Evolutionary conservation across 2,888 invertebrate genomes (phyloP), one percentile per base, ranked within the genome.

Genomic region (Aquatica leii): DNA sequence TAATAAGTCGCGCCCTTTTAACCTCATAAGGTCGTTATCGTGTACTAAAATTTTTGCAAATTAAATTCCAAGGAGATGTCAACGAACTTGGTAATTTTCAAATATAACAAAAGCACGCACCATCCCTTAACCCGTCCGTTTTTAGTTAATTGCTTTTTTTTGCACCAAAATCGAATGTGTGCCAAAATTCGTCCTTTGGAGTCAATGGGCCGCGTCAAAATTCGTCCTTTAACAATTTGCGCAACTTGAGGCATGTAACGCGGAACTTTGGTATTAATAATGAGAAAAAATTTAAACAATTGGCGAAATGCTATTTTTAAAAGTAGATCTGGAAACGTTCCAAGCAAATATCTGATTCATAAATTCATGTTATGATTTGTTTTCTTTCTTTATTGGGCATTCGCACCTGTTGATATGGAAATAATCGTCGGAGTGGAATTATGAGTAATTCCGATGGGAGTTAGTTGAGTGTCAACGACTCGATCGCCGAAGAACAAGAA

Each of bases 401-500:
- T 57, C 54, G 35, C 65, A 65, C 65, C 65, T 65, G 65, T 65
- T 65, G 65, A 65, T 65, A 63, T 46, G 53, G 52, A 37, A 53
- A 62, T 62, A 58, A 57, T 2, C 6, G 2, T 24, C 24, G 24
- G 55, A 50, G 51, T 51, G 55, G 41, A 50, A 61, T 50, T 50
- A 55, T 50, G 49, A 51, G 52, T 43, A 50, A 31, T 46, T 46
- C 17, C 46, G 21, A 46, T 20, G 46, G 12, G n/a, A 46, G 17
- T n/a, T n/a, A 17, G 12, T 9, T 18, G 49, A 49, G 37, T 49
- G 56, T 56, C 49, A 48, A 56, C 48, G 55, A 24, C 55, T n/a
- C n/a, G n/a, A n/a, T n/a, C n/a, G n/a, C n/a, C n/a, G 17, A n/a
- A 12, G 9, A 35, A 52, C 53, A 53, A n/a, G n/a, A 1, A 8